Percentiles rank a stretch among this genome's conserved stretches.
These are phyloP conservation scores for Hybognathus amarus DNA, from an alignment of 2,797 vertebrate species.

Conservation along the genomic window DNA sequence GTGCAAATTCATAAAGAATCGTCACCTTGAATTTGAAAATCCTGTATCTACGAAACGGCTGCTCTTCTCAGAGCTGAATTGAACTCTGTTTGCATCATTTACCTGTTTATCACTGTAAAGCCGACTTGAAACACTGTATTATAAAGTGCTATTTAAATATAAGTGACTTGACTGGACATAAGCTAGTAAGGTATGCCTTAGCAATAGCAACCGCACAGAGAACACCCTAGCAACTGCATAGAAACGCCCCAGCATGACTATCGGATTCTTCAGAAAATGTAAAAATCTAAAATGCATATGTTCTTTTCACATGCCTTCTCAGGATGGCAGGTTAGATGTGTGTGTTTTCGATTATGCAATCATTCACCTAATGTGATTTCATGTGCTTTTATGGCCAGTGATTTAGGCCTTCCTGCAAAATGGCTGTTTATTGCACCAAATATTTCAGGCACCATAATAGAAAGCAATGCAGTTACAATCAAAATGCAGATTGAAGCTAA, in stretches of 20 bases:
- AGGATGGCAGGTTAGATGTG: background rate
- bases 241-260: background rate
- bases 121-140: background rate
- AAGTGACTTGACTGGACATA: background rate
- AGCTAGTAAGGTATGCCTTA: background rate
- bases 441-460: background rate
- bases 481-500: background rate
- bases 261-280: background rate
- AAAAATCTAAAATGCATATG: background rate
- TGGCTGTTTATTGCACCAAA: background rate
- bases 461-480: background rate
- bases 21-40: no score
- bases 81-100: background rate
- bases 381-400: slow-evolving; percentile 6
- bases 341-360: background rate
- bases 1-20: background rate
- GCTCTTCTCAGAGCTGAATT: background rate
- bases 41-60: background rate
- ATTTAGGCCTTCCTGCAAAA: slow-evolving; percentile 11
- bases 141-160: background rate
- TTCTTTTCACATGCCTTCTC: slow-evolving; percentile 1
- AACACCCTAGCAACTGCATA: background rate
- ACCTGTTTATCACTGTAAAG: background rate
- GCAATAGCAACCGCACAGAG: background rate
- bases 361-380: background rate